Evolutionary conservation across 2,113 vertebrate species (phyloP).

Genomic region (Galbula dea): DNA sequence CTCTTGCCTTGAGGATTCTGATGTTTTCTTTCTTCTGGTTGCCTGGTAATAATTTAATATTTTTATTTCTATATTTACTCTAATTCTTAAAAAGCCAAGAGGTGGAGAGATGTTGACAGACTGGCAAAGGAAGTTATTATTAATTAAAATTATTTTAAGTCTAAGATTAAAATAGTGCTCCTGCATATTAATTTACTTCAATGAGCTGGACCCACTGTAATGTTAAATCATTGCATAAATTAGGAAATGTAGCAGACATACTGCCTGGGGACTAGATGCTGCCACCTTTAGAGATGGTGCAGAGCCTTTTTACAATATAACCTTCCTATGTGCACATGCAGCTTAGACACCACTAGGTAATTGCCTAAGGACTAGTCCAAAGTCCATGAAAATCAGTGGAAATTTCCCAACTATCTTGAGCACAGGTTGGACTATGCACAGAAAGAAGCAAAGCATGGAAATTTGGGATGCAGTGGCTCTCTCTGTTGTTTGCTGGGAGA

Average conservation of each 20-base stretch:
- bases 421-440: background rate
- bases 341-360: background rate
- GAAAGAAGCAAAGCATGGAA: background rate
- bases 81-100: slow-evolving; percentile 69
- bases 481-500: background rate
- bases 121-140: slow-evolving; percentile 51
- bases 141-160: slow-evolving; percentile 74
- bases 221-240: slow-evolving; percentile 7
- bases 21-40: slow-evolving; percentile 62
- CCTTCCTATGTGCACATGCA: background rate
- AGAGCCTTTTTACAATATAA: background rate
- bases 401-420: background rate
- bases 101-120: slow-evolving; percentile 66
- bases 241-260: background rate
- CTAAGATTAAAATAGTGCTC: slow-evolving; percentile 66
- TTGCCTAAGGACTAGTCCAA: background rate
- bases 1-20: slow-evolving; percentile 41
- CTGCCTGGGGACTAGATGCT: background rate
- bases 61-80: slow-evolving; percentile 74
- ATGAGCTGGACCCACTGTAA: slow-evolving; percentile 33
- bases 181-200: slow-evolving; percentile 65
- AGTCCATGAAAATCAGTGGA: background rate
- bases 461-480: background rate
- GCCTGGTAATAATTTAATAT: slow-evolving; percentile 66
- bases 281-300: background rate